phyloP scores from a whole-genome alignment of 2,888 invertebrate genomes.

The Keiferia lycopersicella region DNA sequence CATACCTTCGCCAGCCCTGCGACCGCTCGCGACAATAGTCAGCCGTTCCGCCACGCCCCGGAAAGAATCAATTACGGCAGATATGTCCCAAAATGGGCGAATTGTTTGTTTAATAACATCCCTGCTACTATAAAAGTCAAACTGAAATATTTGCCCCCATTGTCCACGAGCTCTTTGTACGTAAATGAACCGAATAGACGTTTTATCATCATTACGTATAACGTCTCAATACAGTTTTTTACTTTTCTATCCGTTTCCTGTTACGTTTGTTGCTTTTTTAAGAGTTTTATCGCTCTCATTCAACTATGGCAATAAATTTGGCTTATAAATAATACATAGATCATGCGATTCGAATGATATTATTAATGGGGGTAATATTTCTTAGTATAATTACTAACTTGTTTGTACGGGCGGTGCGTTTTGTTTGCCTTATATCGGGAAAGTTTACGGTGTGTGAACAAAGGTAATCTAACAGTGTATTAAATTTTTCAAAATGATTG shows the following conservation, averaged over 20 bases:
- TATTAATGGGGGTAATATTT: conserved; percentile 38
- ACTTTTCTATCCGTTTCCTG: conserved; percentile 70
- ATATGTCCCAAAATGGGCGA: conserved; percentile 76
- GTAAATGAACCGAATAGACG: conserved; percentile 64
- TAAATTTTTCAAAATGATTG: neutral
- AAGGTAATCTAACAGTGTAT: neutral
- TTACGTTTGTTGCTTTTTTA: conserved; percentile 59
- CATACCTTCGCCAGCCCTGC: neutral
- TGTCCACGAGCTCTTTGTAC: conserved; percentile 63
- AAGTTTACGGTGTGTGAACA: conserved; percentile 21
- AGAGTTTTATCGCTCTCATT: conserved; percentile 60
- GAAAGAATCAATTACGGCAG: conserved; percentile 80
- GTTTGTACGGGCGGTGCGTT: conserved; percentile 6
- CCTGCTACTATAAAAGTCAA: conserved; percentile 70
- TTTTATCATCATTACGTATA: conserved; percentile 60
- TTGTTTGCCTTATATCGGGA: conserved; percentile 20
- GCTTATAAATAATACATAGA: conserved; percentile 55
- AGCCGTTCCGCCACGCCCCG: conserved; percentile 67
- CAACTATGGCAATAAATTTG: conserved; percentile 59
- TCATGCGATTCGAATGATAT: conserved; percentile 39
- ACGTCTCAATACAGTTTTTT: conserved; percentile 61
- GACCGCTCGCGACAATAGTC: conserved; percentile 59
- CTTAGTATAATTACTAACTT: conserved; percentile 35
- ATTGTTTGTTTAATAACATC: conserved; percentile 82
- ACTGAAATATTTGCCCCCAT: conserved; percentile 70